Conservation (phyloP, 2,888 invertebrate species). For the Chironomus tentans region DNA sequence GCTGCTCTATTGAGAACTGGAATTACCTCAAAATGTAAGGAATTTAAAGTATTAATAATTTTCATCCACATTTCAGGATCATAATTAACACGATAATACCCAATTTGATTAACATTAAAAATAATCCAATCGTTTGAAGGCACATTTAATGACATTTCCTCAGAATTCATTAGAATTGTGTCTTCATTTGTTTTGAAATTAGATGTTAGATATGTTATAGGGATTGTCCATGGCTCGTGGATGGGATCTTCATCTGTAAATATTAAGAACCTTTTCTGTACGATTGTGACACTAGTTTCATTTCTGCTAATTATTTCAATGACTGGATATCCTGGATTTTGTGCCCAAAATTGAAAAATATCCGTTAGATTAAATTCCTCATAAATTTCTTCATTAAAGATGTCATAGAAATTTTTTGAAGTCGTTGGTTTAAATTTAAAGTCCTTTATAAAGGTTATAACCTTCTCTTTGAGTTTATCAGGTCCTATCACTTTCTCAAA, state of each 20-base stretch:
- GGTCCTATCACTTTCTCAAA: background rate
- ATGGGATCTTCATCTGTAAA: background rate
- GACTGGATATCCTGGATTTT: background rate
- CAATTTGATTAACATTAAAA: conserved; percentile 74
- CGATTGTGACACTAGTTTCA: background rate
- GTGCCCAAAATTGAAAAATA: background rate
- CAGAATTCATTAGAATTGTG: background rate
- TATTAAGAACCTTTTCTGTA: background rate
- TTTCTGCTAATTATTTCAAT: background rate
- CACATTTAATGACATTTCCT: background rate
- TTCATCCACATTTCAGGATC: conserved; percentile 54
- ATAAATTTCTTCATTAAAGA: background rate
- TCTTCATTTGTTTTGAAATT: background rate
- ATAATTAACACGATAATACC: conserved; percentile 86
- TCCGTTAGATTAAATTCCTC: background rate
- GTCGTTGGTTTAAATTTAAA: background rate
- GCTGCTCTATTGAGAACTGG: conserved; percentile 65
- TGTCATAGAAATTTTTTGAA: background rate
- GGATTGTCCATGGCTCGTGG: background rate
- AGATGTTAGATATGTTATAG: background rate
- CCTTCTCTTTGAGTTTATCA: background rate
- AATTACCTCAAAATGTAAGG: conserved; percentile 39
- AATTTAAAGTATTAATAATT: conserved; percentile 37
- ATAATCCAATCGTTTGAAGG: conserved; percentile 55
- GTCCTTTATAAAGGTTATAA: background rate